Evolutionary conservation across 2,113 vertebrate species (phyloP).

Genomic region (cattle (Bos taurus)): DNA sequence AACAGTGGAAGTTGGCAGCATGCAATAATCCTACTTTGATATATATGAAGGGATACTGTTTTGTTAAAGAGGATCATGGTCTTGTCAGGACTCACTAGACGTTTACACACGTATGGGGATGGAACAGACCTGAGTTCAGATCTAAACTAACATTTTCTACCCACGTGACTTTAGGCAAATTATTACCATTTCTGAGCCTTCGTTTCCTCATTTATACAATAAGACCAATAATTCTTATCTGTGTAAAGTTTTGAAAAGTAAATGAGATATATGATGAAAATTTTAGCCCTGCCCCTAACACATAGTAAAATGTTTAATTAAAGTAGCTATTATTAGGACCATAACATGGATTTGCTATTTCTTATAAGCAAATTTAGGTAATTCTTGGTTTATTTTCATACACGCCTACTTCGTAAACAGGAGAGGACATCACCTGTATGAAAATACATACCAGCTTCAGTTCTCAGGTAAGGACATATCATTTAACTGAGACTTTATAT

Average conservation of each 20-base stretch:
- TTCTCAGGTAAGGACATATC: background rate
- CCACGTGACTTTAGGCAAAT: background rate
- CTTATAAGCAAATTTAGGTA: background rate
- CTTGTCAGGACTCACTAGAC: background rate
- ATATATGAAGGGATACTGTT: background rate
- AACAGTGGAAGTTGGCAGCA: background rate
- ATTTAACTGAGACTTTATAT: background rate
- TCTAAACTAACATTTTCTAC: background rate
- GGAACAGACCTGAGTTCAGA: background rate
- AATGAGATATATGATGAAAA: background rate
- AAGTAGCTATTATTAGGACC: background rate
- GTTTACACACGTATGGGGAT: background rate
- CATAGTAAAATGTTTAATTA: background rate
- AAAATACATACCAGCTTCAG: background rate
- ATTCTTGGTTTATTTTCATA: background rate
- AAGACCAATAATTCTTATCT: background rate
- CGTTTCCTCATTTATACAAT: background rate
- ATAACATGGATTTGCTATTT: background rate
- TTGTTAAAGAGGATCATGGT: background rate
- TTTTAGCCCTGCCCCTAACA: background rate
- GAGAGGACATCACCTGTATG: background rate
- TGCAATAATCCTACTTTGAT: background rate
- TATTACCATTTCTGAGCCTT: background rate
- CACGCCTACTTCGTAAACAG: background rate
- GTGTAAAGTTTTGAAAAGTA: background rate